phyloP scores from a whole-genome alignment of 2,797 vertebrate species.

The Percopsis omiscomaycus region DNA sequence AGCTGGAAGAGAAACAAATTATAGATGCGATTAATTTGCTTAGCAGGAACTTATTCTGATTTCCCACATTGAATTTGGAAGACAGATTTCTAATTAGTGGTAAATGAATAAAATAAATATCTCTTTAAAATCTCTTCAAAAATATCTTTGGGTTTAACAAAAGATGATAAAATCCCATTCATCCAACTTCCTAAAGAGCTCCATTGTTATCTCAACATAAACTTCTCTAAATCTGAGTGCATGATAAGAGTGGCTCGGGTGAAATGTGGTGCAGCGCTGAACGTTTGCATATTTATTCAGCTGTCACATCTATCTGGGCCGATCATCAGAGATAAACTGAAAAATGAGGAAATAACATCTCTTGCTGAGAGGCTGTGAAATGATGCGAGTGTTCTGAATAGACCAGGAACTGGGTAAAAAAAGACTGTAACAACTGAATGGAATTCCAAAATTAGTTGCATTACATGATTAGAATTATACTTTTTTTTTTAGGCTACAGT shows the following conservation, averaged over 20 bases:
- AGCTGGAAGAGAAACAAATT: neutral
- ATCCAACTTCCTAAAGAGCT: slow-evolving; percentile 68
- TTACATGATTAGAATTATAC: no score
- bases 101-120: slow-evolving; percentile 55
- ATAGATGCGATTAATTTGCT: no score
- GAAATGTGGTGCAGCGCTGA: slow-evolving; percentile 61
- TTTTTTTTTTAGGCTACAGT: slow-evolving; percentile 15
- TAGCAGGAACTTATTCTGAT: no score
- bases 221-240: slow-evolving; percentile 65
- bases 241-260: slow-evolving; percentile 71
- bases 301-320: slow-evolving; percentile 79
- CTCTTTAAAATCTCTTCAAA: slow-evolving; percentile 47
- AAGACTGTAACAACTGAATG: neutral
- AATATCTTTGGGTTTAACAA: slow-evolving; percentile 66
- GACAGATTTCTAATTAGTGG: slow-evolving; percentile 67
- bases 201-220: slow-evolving; percentile 68
- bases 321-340: slow-evolving; percentile 80
- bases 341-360: slow-evolving; percentile 79
- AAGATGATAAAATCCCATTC: slow-evolving; percentile 67
- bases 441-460: slow-evolving; percentile 14
- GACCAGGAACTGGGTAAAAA: slow-evolving; percentile 68
- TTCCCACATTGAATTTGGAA: slow-evolving; percentile 38
- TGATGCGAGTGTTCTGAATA: slow-evolving; percentile 69
- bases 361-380: slow-evolving; percentile 66
- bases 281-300: slow-evolving; percentile 81